Conservation (phyloP, 2,113 vertebrate species). For the Fulica atra region DNA sequence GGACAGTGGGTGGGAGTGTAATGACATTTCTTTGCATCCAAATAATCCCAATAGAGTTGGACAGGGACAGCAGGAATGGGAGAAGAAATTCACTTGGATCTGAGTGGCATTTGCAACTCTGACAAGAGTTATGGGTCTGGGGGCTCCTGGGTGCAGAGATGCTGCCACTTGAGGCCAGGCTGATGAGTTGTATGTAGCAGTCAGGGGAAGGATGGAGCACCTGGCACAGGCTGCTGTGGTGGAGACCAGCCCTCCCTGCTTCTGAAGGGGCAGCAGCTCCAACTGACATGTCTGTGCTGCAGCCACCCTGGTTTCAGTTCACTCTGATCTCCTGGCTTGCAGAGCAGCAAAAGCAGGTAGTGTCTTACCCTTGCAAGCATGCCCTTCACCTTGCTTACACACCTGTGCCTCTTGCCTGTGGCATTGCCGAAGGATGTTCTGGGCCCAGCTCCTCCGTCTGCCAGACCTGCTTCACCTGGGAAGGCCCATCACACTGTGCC, state of each 20-base stretch:
- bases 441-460: background rate
- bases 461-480: background rate
- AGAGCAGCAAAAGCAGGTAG: background rate
- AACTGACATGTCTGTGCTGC: rapidly evolving
- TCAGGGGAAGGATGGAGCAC: background rate
- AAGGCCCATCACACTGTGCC: background rate
- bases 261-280: background rate
- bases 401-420: background rate
- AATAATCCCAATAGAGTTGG: background rate
- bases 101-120: background rate
- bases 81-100: background rate
- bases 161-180: background rate
- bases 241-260: background rate
- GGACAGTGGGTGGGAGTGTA: background rate
- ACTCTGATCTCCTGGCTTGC: background rate
- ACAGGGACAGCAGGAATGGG: background rate
- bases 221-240: background rate
- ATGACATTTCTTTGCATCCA: background rate
- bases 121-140: background rate
- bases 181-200: background rate
- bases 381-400: background rate
- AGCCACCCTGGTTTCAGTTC: background rate
- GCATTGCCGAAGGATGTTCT: background rate
- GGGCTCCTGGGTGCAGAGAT: background rate
- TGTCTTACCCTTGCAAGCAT: background rate